phyloP scores from a whole-genome alignment of 2,113 vertebrate species.

The Hepsetus odoe region DNA sequence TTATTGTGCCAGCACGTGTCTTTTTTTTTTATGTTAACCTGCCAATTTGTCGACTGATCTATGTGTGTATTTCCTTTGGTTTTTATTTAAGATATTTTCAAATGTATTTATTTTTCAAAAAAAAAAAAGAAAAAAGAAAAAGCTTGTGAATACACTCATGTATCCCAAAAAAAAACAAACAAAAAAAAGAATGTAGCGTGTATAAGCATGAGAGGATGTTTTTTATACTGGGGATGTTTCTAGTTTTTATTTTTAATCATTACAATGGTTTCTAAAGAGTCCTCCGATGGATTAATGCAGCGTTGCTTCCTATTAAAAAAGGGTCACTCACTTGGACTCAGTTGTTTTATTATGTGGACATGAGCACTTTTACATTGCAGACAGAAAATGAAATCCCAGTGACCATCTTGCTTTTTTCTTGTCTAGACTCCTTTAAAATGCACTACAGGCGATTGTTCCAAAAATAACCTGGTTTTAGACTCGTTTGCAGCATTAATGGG shows the following conservation, averaged over 20 bases:
- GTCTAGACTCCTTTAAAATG: too few relatives aligned
- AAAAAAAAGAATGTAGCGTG: slow-evolving; percentile 70
- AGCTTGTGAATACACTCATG: slow-evolving; percentile 71
- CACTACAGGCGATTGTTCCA: too few relatives aligned
- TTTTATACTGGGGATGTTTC: slow-evolving; percentile 80
- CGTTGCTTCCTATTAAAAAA: slow-evolving; percentile 78
- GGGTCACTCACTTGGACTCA: slow-evolving; percentile 55
- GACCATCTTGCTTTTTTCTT: neutral
- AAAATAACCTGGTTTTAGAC: too few relatives aligned
- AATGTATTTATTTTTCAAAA: slow-evolving; percentile 57
- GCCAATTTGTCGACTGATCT: slow-evolving; percentile 18
- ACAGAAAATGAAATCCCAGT: neutral
- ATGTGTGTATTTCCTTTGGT: slow-evolving; percentile 24
- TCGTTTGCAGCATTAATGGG: too few relatives aligned
- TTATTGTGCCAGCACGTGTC: slow-evolving; percentile 74
- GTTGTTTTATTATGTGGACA: slow-evolving; percentile 1
- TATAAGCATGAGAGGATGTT: slow-evolving; percentile 78
- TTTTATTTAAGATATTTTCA: slow-evolving; percentile 43
- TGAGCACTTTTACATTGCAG: neutral
- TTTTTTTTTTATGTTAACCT: slow-evolving; percentile 65
- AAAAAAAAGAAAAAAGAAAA: slow-evolving; percentile 58
- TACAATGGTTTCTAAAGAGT: slow-evolving; percentile 69
- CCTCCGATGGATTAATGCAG: slow-evolving; percentile 70
- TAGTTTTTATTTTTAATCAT: slow-evolving; percentile 75
- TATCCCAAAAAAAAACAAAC: slow-evolving; percentile 57